phyloP scores from a whole-genome alignment of 2,113 vertebrate genomes.

The Calidris pugnax region DNA sequence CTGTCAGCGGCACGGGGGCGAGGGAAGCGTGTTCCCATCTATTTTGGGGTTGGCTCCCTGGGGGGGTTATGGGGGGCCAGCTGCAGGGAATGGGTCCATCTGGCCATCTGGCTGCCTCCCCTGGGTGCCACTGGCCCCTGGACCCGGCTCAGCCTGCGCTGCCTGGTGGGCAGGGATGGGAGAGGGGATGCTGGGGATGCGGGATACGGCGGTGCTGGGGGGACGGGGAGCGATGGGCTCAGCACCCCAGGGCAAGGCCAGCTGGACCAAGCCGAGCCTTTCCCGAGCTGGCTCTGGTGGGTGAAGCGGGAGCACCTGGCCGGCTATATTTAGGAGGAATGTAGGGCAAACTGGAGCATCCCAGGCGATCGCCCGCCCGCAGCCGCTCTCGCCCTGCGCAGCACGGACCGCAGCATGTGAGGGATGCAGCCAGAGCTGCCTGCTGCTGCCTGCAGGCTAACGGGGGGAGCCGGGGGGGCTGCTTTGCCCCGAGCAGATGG shows the following conservation, averaged over 20 bases:
- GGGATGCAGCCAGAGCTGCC: not conserved
- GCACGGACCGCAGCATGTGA: not conserved
- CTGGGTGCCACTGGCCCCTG: not conserved
- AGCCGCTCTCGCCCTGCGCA: not conserved
- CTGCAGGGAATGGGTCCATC: accelerated
- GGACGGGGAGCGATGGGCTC: accelerated
- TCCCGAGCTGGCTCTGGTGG: accelerated
- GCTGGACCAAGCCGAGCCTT: not conserved
- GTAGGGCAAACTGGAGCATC: constrained; percentile 14
- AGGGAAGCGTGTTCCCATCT: not conserved
- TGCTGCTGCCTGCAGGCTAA: not conserved
- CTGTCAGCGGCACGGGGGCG: not conserved
- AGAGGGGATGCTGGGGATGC: not conserved
- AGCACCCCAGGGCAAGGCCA: accelerated
- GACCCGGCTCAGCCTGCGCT: accelerated
- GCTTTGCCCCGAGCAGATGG: not conserved
- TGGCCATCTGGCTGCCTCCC: not conserved
- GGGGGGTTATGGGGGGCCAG: too few relatives aligned
- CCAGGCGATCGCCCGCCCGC: not conserved
- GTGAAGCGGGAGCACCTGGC: not conserved
- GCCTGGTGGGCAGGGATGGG: accelerated
- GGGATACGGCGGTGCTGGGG: accelerated
- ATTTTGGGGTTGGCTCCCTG: not conserved
- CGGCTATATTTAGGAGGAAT: constrained; percentile 30
- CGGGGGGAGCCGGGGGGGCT: not conserved